phyloP scores from a whole-genome alignment of 2,113 vertebrate genomes.

The Gopherus flavomarginatus region DNA sequence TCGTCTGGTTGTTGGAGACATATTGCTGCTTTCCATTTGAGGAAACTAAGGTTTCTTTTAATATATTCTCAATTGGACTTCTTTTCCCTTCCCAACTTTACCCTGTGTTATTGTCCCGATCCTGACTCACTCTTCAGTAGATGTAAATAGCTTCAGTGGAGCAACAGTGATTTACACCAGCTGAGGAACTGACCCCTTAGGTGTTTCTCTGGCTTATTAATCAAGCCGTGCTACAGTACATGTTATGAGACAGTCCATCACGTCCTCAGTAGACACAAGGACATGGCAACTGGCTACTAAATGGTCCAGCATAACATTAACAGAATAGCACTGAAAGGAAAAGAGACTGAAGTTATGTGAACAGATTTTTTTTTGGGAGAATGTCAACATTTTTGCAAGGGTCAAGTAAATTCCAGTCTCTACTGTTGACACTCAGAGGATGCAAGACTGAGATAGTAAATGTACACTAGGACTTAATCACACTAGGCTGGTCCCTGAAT shows the following conservation, averaged over 20 bases:
- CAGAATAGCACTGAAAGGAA: background rate
- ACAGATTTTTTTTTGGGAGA: background rate
- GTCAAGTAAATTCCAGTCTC: background rate
- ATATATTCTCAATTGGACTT: background rate
- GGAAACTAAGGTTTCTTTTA: background rate
- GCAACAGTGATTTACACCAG: background rate
- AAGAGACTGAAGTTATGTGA: background rate
- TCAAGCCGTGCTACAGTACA: background rate
- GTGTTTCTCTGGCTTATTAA: background rate
- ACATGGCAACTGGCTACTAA: background rate
- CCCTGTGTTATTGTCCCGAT: background rate
- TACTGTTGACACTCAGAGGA: background rate
- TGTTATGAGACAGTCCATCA: background rate
- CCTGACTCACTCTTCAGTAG: background rate
- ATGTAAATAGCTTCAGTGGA: background rate
- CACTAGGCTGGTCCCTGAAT: background rate
- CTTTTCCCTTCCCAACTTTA: background rate
- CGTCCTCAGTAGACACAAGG: background rate
- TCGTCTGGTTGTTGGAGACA: conserved; percentile 67
- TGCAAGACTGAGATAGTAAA: background rate
- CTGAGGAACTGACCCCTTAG: background rate
- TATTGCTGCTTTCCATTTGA: background rate
- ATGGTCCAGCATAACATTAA: background rate
- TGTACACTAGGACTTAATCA: background rate
- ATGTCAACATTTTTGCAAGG: background rate